Base-by-base conservation (phyloP, 2,113 vertebrate genomes). In the Taxidea taxus region DNA sequence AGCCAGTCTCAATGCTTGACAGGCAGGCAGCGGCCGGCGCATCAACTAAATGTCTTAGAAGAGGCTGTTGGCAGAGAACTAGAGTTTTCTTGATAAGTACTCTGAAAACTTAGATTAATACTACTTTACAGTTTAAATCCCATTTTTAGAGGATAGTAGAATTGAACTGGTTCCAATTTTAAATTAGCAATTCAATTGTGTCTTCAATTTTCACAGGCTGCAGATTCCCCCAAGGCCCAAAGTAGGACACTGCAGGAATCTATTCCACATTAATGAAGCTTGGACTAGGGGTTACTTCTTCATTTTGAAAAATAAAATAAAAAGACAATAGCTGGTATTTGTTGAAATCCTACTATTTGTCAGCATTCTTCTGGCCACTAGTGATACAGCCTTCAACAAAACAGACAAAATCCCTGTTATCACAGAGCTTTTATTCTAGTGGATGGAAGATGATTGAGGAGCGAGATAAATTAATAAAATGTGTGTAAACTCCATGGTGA, bases 111-210 rank as follows among this genome's bases (percentile, higher is more conserved):
- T 94, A 68, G 66, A 95, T 86, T 93, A 91, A 91, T 64, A 49
- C 68, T 44, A 81, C 72, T 60, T 72, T 44, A 29, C 34, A 64
- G 72, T 98, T 97, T 98, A 92, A 93, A 97, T 58, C 64, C 85
- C 47, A 94, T 91, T 94, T 92, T 89, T 58, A 62, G 49, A 93
- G 80, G 87, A 91, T 78, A 85, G 75, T 42, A 66, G 78, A 94
- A 86, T 95, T 96, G 87, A 97, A 93, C 70, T 54, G 54, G 47
- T 62, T 96, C 83, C 96, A 89, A 42, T 64, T 93, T 83, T 92
- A 94, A 94, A 97, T 96, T 86, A 95, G 56, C 66, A 95, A 66
- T 89, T 94, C 88, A 72, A 90, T 83, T 88, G 37, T 72, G 44
- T 91, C 96, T 97, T 95, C 85, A 64, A 1, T 58, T 89, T 94